phyloP scores from a whole-genome alignment of 2,113 vertebrate genomes.

The Ictalurus punctatus region DNA sequence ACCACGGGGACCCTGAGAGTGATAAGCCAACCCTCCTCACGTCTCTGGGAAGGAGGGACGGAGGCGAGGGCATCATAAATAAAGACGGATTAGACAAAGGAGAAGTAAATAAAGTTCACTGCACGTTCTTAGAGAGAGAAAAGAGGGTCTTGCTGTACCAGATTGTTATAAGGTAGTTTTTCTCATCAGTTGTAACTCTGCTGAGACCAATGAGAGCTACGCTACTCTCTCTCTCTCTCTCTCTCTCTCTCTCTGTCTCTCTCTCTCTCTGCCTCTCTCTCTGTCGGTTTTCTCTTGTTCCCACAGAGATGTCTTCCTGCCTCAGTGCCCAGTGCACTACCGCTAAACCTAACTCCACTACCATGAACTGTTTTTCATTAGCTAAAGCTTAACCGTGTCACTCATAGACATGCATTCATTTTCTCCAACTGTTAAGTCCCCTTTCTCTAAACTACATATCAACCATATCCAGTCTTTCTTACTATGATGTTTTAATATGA shows the following conservation, averaged over 20 bases:
- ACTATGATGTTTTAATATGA: not conserved
- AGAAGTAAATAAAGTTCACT: not conserved
- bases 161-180: constrained; percentile 67
- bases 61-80: constrained; percentile 23
- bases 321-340: not conserved
- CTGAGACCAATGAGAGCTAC: constrained; percentile 44
- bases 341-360: not conserved
- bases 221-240: not conserved
- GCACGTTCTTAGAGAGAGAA: not conserved
- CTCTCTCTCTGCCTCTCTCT: constrained; percentile 13
- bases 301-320: constrained; percentile 57
- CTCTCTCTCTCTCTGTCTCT: not conserved
- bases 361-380: constrained; percentile 7
- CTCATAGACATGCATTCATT: not conserved
- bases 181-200: constrained; percentile 59
- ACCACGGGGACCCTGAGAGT: constrained; percentile 69
- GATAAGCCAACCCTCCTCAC: constrained; percentile 75
- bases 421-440: not conserved
- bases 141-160: not conserved
- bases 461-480: not conserved
- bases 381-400: not conserved
- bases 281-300: constrained; percentile 59
- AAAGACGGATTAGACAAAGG: not conserved
- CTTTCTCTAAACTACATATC: not conserved
- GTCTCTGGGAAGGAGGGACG: constrained; percentile 49